These are phyloP conservation scores for Alcedo quadribrachys DNA, from an alignment of 2,797 vertebrate genomes.

Conservation along the genomic window DNA sequence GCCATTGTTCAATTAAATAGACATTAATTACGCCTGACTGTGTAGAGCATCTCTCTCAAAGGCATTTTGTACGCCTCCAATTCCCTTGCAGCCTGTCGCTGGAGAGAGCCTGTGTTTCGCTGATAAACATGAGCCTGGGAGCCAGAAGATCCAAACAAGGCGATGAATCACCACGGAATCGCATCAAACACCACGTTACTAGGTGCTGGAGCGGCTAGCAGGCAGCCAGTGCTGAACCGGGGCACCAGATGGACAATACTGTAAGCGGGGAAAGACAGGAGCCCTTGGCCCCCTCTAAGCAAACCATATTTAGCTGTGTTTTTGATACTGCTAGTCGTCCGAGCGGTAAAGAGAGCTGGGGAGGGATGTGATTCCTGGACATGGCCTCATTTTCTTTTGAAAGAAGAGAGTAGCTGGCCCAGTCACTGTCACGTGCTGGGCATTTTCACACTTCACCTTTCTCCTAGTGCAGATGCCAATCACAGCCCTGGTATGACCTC, in stretches of 20 bases:
- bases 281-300: background rate
- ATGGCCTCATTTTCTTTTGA: background rate
- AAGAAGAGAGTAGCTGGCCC: background rate
- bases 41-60: constrained; percentile 10
- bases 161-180: constrained; percentile 12
- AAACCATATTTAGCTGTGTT: constrained; percentile 46
- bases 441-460: background rate
- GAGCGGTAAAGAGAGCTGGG: background rate
- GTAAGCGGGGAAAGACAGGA: background rate
- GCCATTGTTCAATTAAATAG: constrained; percentile 12
- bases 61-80: background rate
- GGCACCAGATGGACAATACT: background rate
- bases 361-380: background rate
- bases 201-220: background rate
- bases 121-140: constrained; percentile 48
- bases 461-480: background rate
- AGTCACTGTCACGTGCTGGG: background rate
- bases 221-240: background rate
- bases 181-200: background rate
- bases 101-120: background rate
- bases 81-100: background rate
- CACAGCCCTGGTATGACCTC: background rate
- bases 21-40: background rate
- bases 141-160: constrained; percentile 68
- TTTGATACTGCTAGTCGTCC: background rate